Conservation (phyloP, 2,113 vertebrate species). For the Polypterus bichir region DNA sequence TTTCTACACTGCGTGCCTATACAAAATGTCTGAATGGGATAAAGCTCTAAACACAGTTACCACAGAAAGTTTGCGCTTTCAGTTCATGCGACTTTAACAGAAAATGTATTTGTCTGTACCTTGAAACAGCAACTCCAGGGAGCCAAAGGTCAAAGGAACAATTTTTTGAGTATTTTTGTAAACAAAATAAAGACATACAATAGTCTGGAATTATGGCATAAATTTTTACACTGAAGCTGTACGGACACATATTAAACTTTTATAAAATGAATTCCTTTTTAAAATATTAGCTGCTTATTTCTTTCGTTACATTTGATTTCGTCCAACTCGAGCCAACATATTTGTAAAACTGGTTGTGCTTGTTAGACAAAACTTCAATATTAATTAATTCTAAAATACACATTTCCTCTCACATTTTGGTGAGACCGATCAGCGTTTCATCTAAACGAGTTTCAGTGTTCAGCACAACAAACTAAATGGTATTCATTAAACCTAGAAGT, state of each 20-base stretch:
- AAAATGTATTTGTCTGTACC: slow-evolving; percentile 44
- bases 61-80: slow-evolving; percentile 48
- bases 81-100: slow-evolving; percentile 60
- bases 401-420: slow-evolving; percentile 42
- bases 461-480: slow-evolving; percentile 64
- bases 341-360: slow-evolving; percentile 74
- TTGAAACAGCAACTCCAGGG: slow-evolving; percentile 48
- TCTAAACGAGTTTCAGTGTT: slow-evolving; percentile 53
- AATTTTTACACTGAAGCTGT: slow-evolving; percentile 33
- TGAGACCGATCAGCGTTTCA: slow-evolving; percentile 50
- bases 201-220: slow-evolving; percentile 28
- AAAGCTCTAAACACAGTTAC: slow-evolving; percentile 52
- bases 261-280: slow-evolving; percentile 23
- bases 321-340: slow-evolving; percentile 34
- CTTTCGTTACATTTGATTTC: slow-evolving; percentile 28
- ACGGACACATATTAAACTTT: slow-evolving; percentile 24
- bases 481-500: slow-evolving; percentile 53
- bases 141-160: slow-evolving; percentile 32
- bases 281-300: slow-evolving; percentile 37
- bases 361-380: slow-evolving; percentile 66
- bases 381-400: slow-evolving; percentile 53
- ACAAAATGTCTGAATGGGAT: slow-evolving; percentile 47
- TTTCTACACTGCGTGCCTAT: slow-evolving; percentile 54
- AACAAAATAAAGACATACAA: slow-evolving; percentile 44
- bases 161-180: slow-evolving; percentile 29